These are phyloP conservation scores for Enteromius treurensis DNA, from an alignment of 2,797 vertebrate genomes.

Conservation along the genomic window DNA sequence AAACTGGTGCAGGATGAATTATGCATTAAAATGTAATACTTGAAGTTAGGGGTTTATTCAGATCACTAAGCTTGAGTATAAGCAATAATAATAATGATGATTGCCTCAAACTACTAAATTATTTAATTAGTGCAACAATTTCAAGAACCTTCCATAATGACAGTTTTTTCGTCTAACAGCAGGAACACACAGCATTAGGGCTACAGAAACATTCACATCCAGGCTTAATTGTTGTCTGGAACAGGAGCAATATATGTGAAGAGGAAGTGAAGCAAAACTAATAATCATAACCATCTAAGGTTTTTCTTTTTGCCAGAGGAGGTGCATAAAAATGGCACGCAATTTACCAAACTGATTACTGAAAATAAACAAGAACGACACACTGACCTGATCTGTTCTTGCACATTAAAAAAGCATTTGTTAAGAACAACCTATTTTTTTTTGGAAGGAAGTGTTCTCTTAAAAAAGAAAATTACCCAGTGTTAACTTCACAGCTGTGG, in stretches of 20 bases:
- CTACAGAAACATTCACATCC: conserved; percentile 30
- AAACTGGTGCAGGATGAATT: background rate
- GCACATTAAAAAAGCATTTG: conserved; percentile 1
- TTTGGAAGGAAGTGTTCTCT: background rate
- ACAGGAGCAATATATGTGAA: background rate
- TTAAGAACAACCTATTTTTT: background rate
- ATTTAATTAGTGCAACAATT: conserved; percentile 1
- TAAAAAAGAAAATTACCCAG: background rate
- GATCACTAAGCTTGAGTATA: background rate
- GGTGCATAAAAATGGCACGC: conserved; percentile 7
- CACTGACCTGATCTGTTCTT: background rate
- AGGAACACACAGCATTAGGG: conserved; percentile 11
- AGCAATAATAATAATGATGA: background rate
- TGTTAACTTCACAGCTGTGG: background rate
- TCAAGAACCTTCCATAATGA: conserved; percentile 7
- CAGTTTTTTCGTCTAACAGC: conserved; percentile 1
- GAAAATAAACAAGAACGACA: background rate
- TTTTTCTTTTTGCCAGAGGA: conserved; percentile 19
- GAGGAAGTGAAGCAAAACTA: conserved; percentile 30
- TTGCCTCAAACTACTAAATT: background rate
- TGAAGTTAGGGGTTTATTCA: background rate
- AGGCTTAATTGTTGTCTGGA: conserved; percentile 17
- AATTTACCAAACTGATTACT: conserved; percentile 30
- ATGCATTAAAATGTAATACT: background rate
- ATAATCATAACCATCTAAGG: conserved; percentile 11